Conservation (phyloP, 2,797 vertebrate species). For the Dipus sagitta region DNA sequence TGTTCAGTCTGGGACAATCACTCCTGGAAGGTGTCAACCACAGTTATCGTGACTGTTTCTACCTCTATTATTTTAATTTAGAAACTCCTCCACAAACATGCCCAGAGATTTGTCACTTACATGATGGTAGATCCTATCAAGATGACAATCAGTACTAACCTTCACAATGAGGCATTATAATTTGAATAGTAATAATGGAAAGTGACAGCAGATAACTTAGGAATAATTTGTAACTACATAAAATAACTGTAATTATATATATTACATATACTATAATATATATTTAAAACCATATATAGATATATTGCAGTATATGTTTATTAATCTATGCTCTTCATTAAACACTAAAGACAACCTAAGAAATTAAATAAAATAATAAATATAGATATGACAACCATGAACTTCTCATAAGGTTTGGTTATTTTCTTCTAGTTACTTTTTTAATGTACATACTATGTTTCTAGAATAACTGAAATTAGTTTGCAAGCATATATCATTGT, state of each 20-base stretch:
- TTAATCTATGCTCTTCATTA: neutral
- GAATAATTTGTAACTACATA: neutral
- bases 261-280: neutral
- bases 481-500: neutral
- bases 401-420: neutral
- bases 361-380: neutral
- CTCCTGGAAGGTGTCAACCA: no score
- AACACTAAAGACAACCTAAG: neutral
- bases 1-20: no score
- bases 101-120: no score
- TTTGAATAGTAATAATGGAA: conserved; percentile 10
- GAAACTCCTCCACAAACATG: no score
- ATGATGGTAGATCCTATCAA: no score
- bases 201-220: neutral
- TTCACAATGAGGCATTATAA: neutral
- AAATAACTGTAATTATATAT: neutral
- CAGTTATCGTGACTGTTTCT: no score
- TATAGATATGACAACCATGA: neutral
- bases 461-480: neutral
- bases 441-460: neutral
- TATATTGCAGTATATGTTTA: no score
- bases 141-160: no score
- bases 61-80: no score
- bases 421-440: neutral
- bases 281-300: neutral